Evolutionary conservation across 2,888 invertebrate genomes (phyloP), one percentile per base, ranked within the genome.

Genomic region (Sepioteuthis lessoniana): DNA sequence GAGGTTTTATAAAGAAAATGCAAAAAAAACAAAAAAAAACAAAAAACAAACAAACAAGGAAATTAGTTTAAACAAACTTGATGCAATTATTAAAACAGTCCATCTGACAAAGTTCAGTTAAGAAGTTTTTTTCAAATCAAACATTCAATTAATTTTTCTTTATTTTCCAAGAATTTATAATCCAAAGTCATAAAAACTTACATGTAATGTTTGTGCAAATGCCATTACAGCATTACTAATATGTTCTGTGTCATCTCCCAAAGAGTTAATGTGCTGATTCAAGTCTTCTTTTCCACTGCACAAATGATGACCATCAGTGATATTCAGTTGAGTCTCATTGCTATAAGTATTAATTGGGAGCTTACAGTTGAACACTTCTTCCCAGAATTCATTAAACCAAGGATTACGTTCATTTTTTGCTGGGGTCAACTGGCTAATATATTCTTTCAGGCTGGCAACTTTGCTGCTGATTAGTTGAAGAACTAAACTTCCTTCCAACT

Each of bases 151-250:
- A n/a, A n/a, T n/a, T n/a, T n/a, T n/a, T n/a, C n/a, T n/a, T n/a
- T n/a, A n/a, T n/a, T n/a, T n/a, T n/a, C n/a, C n/a, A n/a, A n/a
- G n/a, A n/a, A n/a, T n/a, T n/a, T n/a, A n/a, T n/a, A n/a, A n/a
- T n/a, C n/a, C n/a, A n/a, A n/a, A n/a, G n/a, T n/a, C n/a, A n/a
- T n/a, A n/a, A 47, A 10, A 46, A 93, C 93, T 93, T 93, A 93
- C 93, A 46, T 93, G 93, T 28, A 93, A 60, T 37, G 93, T 60
- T 38, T 93, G 60, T 60, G 93, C 50, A 19, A 93, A 93, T 35
- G 93, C 93, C 93, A 93, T 93, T 46, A 93, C 50, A 35, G 93
- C 93, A 35, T 93, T 93, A 35, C 93, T 93, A 0, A 60, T 47
- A 55, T 60, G 60, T 38, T 60, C 93, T 19, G 93, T 50, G 31